Base-by-base conservation (phyloP, 2,113 vertebrate species). In the Passer domesticus region DNA sequence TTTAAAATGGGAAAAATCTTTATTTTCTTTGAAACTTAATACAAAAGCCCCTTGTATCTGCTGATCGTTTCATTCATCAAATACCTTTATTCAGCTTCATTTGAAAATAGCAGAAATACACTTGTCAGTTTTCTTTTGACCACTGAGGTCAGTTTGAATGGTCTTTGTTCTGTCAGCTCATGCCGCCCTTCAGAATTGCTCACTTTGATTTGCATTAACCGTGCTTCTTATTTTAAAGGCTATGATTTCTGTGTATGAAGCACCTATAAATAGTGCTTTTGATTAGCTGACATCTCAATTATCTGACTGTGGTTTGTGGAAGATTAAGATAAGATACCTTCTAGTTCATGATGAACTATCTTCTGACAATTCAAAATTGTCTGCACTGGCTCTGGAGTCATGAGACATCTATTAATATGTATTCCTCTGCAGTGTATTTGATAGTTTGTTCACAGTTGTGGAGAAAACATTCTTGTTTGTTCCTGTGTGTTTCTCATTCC, bases 201-300 rank as follows among this genome's bases (percentile, higher is more conserved):
- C 4, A 1, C 66, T 92, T 92, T 66, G 44, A 67, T 83, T 92
- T 77, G 16, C 33, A 19, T 89, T 85, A 64, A 73, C 43, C 23
- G 4, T 90, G 33, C 67, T 52, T 9, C 62, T 91, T 89, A 39
- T 50, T 91, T 76, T 80, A 76, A 93, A 93, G 82, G 37, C 39
- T 50, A 27, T 11, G 10, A 2, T 43, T 87, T 84, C 56, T 87
- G 8, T 50, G 46, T 59, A 43, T 66, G 49, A 74, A 55, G 33
- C 67, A 83, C n/a, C 70, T 92, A 67, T 85, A 89, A 95, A 80
- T n/a, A 87, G 70, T 78, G 41, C 37, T 82, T 93, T 91, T 87
- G 70, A 68, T 87, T 78, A 76, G 43, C 35, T 90, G 46, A 33
- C 43, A 67, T 77, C 68, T 93, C 59, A 53, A 1, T 93, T 83